A percentile compares a stretch with the other conserved stretches of the same genome.
Conservation (phyloP, 2,888 invertebrate species). For the Eustalomyia histrio region DNA sequence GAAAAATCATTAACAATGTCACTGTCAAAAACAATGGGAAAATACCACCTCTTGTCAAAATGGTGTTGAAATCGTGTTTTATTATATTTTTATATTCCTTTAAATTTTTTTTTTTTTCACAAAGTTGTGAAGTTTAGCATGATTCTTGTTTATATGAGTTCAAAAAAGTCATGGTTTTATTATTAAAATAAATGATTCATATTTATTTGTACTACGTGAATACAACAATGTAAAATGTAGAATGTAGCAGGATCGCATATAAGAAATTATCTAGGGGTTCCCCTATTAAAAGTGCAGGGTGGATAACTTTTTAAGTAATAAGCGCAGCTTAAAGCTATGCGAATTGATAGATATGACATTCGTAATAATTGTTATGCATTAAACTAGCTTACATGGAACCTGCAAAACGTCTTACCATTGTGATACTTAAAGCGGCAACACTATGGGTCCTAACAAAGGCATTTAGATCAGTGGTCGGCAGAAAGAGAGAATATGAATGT, state of each 20-base stretch:
- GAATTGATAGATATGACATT: too few relatives aligned
- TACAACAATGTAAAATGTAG: neutral
- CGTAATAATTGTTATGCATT: too few relatives aligned
- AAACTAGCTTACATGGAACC: too few relatives aligned
- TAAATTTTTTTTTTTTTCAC: neutral
- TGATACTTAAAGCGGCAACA: too few relatives aligned
- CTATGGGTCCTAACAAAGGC: too few relatives aligned
- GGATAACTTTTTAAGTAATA: too few relatives aligned
- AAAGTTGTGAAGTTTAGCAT: conserved; percentile 41
- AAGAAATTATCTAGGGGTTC: neutral
- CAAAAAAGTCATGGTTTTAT: conserved; percentile 57
- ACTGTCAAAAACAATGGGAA: conserved; percentile 58
- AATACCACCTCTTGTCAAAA: conserved; percentile 56
- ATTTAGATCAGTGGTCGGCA: too few relatives aligned
- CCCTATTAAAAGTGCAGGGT: too few relatives aligned
- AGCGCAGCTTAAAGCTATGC: too few relatives aligned
- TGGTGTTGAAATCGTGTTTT: conserved; percentile 63
- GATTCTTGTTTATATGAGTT: conserved; percentile 51
- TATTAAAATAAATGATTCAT: conserved; percentile 46
- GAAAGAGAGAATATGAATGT: too few relatives aligned
- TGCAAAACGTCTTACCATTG: too few relatives aligned
- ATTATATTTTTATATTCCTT: conserved; percentile 6
- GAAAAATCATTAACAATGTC: conserved; percentile 48
- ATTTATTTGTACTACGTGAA: neutral
- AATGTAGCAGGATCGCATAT: neutral